A percentile compares a stretch with the other conserved stretches of the same genome.
Evolutionary conservation across 2,113 vertebrate genomes (phyloP).

Genomic region (Struthio camelus): DNA sequence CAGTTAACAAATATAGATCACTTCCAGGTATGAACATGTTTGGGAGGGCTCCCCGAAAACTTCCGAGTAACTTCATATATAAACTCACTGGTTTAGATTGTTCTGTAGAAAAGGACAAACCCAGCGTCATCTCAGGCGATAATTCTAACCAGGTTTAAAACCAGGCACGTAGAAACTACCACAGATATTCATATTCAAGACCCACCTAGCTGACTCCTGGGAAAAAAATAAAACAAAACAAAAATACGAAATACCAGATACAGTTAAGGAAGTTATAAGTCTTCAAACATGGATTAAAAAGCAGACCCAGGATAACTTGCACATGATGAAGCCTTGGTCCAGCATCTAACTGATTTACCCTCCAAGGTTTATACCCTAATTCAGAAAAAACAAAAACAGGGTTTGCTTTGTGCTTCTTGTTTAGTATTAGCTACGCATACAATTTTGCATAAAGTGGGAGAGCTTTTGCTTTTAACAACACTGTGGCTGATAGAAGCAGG

Average conservation of each 20-base stretch:
- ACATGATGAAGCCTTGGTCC: neutral
- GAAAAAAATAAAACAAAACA: neutral
- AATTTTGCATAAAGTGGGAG: neutral
- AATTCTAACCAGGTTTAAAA: neutral
- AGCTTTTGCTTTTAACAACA: neutral
- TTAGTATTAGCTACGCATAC: neutral
- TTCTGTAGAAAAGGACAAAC: neutral
- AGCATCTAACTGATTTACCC: neutral
- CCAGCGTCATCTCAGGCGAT: neutral
- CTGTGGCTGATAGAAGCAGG: accelerated
- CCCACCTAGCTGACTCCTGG: neutral
- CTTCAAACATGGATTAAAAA: neutral
- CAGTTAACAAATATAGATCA: neutral
- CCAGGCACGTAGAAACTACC: neutral
- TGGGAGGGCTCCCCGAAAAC: neutral
- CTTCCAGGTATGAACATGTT: neutral
- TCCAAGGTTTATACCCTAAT: neutral
- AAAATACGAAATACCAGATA: neutral
- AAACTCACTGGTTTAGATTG: neutral
- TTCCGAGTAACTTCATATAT: neutral
- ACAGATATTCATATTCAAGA: neutral
- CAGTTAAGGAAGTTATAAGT: neutral
- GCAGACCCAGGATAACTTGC: neutral
- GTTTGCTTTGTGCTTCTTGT: neutral
- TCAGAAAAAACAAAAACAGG: neutral